Base-by-base conservation (phyloP, 2,797 vertebrate species). In the Melopsittacus undulatus region DNA sequence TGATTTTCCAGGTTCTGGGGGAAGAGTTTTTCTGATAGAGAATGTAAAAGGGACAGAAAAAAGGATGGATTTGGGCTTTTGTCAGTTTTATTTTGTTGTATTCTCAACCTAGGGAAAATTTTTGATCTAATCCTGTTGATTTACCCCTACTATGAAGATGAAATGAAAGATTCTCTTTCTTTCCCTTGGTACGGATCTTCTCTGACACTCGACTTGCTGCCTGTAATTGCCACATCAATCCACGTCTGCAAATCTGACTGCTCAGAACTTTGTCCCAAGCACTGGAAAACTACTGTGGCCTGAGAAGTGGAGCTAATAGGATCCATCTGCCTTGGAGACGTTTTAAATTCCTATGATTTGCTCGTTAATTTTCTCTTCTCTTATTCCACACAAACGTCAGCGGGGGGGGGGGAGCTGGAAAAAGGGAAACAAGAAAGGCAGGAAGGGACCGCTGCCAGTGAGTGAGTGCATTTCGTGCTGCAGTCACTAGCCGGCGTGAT, bases 401-500 rank as follows among this genome's bases (percentile, higher is more conserved):
- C 0, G 1, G 10, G 5, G 5, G 1, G 10, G 5, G 5, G 36
- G 40, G 68, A 40, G 9, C 52, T 52, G 69, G 73, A 42, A 51
- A 20, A 54, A 72, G 70, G 57, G 51, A 57, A 32, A 18, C 9
- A 32, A 49, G 70, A n/a, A 14, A 14, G 38, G 81, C 22, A 72
- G n/a, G 23, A 21, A 23, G 27, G 82, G 64, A 18, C 84, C 68
- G 74, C 62, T 49, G 83, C 7, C 51, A 54, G 56, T 1, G 1
- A 48, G 3, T 0, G 36, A 9, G 34, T 92, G 94, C 91, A 89
- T 48, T 95, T 91, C 56, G 0, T 49, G 61, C 3, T 56, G 75
- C 75, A 13, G 88, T 63, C 96, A 66, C 94, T 94, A 96, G 95
- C 88, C 3, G 91, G 96, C 91, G 74, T 84, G 88, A 61, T 96